phyloP scores from a whole-genome alignment of 2,888 invertebrate species.

The Oegoconia quadripuncta region DNA sequence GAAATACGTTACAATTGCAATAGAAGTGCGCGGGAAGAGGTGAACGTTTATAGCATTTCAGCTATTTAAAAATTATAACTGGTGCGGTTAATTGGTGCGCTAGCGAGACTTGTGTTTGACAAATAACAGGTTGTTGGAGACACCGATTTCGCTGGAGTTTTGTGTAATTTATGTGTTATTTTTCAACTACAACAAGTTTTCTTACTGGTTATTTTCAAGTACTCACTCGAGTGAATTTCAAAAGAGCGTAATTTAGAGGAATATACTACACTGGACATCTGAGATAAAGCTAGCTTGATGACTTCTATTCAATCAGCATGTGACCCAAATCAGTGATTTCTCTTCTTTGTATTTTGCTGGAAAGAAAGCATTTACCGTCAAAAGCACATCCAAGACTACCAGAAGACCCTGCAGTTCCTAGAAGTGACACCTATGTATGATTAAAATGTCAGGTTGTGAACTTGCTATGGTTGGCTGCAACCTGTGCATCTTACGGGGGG shows the following conservation, averaged over 20 bases:
- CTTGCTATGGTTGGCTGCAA: conserved; percentile 65
- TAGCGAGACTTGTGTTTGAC: conserved; percentile 63
- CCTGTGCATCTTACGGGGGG: conserved; percentile 57
- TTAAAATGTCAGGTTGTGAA: conserved; percentile 41
- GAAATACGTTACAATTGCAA: conserved; percentile 38
- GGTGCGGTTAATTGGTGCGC: conserved; percentile 60
- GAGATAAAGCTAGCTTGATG: conserved; percentile 36
- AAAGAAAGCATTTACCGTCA: conserved; percentile 33
- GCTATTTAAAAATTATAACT: conserved; percentile 34
- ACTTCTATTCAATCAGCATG: conserved; percentile 70
- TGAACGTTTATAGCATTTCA: conserved; percentile 39
- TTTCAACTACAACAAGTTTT: conserved; percentile 36
- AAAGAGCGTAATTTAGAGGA: conserved; percentile 11
- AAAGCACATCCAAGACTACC: conserved; percentile 22
- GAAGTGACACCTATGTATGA: conserved; percentile 26
- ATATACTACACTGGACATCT: conserved; percentile 18
- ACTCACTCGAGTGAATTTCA: conserved; percentile 16
- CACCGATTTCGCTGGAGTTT: conserved; percentile 70
- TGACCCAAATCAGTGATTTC: conserved; percentile 78
- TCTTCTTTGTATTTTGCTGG: conserved; percentile 62
- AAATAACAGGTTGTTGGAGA: conserved; percentile 78
- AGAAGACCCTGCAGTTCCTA: conserved; percentile 14
- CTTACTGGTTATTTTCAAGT: conserved; percentile 27
- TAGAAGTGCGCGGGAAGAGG: conserved; percentile 32
- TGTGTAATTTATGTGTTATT: conserved; percentile 56